A percentile compares a stretch with the other conserved stretches of the same genome.
Conservation (phyloP, 23 tunicate species). For the Clavelina lepadiformis region DNA sequence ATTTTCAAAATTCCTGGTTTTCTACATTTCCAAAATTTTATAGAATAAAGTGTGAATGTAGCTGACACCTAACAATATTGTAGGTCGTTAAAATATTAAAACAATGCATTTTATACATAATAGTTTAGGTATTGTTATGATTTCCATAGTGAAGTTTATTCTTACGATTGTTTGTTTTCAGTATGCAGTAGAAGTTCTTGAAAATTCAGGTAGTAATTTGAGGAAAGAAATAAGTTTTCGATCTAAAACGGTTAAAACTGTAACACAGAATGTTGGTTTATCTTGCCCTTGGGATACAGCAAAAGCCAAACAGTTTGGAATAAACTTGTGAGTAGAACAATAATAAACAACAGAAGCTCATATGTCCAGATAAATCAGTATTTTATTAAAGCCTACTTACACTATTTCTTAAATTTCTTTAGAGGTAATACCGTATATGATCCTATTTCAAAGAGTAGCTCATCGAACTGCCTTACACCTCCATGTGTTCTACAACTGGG, state of each 20-base stretch:
- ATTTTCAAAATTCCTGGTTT: too few relatives aligned
- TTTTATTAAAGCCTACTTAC: too few relatives aligned
- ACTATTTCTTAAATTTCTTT: background rate
- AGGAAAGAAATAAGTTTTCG: background rate
- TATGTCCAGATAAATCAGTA: too few relatives aligned
- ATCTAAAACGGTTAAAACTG: slow-evolving; percentile 8
- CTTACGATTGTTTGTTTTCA: background rate
- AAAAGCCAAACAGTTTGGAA: slow-evolving; percentile 1
- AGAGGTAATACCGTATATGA: background rate
- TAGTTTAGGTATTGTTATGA: too few relatives aligned
- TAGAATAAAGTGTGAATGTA: too few relatives aligned
- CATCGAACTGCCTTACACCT: slow-evolving; percentile 14
- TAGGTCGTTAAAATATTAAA: too few relatives aligned
- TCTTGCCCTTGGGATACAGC: slow-evolving; percentile 14
- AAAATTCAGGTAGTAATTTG: background rate
- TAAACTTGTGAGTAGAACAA: slow-evolving; percentile 32
- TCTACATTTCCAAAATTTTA: too few relatives aligned
- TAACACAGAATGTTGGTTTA: slow-evolving; percentile 1
- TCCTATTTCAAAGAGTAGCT: too few relatives aligned
- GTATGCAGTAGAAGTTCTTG: background rate
- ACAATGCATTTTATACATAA: too few relatives aligned
- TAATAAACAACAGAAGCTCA: too few relatives aligned
- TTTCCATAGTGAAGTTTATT: too few relatives aligned
- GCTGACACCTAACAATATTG: too few relatives aligned
- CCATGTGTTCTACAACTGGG: slow-evolving; percentile 43